Conservation (phyloP, 2,888 invertebrate species). For the Proisotoma minuta region DNA sequence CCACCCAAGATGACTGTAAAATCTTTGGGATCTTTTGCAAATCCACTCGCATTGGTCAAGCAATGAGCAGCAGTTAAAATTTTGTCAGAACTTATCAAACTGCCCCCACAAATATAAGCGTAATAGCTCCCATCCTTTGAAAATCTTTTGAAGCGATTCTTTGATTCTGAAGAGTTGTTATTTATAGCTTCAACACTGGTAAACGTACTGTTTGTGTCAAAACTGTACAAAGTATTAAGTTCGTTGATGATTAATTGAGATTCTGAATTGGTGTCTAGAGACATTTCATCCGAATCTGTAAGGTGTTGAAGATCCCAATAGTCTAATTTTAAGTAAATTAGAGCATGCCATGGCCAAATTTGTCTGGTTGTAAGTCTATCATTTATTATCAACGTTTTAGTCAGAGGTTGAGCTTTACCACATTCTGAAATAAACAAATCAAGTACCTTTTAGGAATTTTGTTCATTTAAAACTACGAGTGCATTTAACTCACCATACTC, state of each 20-base stretch:
- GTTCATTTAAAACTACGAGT: background rate
- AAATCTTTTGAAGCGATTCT: background rate
- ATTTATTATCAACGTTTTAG: conserved; percentile 16
- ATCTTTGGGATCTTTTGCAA: conserved; percentile 11
- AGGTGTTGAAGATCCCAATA: background rate
- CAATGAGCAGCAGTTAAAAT: conserved; percentile 24
- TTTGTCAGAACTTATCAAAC: conserved; percentile 9
- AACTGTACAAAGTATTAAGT: conserved; percentile 14
- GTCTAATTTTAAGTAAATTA: conserved; percentile 26
- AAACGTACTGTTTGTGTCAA: background rate
- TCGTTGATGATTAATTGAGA: conserved; percentile 15
- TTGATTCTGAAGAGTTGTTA: background rate
- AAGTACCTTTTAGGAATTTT: too few species aligned
- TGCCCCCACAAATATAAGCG: conserved; percentile 28
- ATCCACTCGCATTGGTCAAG: conserved; percentile 18
- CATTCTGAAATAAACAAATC: conserved; percentile 17
- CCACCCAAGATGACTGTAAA: conserved; percentile 31
- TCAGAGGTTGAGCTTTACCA: conserved; percentile 23
- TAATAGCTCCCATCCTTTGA: conserved; percentile 8
- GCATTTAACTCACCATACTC: conserved; percentile 24
- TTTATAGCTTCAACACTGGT: background rate
- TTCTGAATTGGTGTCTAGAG: background rate
- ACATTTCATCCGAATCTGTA: background rate
- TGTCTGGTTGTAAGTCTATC: conserved; percentile 16
- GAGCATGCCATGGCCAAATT: conserved; percentile 28